phyloP scores from a whole-genome alignment of 2,113 vertebrate genomes.

The Penelope pileata region DNA sequence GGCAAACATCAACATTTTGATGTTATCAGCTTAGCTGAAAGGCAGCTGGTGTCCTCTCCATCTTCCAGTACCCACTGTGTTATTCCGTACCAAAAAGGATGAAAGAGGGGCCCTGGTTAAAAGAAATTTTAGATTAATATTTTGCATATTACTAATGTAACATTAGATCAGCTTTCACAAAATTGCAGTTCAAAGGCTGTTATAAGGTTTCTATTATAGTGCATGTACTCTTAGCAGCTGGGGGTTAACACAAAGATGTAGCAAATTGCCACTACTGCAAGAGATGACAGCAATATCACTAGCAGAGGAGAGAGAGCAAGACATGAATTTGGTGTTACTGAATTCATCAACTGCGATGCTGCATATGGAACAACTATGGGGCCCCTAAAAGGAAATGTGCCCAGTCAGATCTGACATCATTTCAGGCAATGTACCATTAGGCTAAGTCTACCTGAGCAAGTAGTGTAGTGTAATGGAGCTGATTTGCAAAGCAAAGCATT shows the following conservation, averaged over 20 bases:
- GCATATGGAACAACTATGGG: not conserved
- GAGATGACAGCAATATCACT: not conserved
- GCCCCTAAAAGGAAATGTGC: not conserved
- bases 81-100: not conserved
- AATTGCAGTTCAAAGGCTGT: not conserved
- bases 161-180: not conserved
- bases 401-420: not conserved
- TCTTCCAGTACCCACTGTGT: not conserved
- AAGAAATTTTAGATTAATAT: not conserved
- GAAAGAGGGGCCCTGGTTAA: not conserved
- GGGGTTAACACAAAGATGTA: not conserved
- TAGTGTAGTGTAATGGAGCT: too few species aligned
- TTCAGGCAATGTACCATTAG: not conserved
- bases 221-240: not conserved
- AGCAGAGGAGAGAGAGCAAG: not conserved
- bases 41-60: accelerated
- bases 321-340: not conserved
- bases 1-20: not conserved
- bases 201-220: not conserved
- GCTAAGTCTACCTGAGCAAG: not conserved
- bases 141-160: not conserved
- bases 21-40: not conserved
- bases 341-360: not conserved
- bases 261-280: not conserved
- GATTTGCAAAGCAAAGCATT: not conserved